A percentile compares a stretch with the other conserved stretches of the same genome.
Conservation (phyloP, 2,113 vertebrate genomes). For the Takifugu flavidus region DNA sequence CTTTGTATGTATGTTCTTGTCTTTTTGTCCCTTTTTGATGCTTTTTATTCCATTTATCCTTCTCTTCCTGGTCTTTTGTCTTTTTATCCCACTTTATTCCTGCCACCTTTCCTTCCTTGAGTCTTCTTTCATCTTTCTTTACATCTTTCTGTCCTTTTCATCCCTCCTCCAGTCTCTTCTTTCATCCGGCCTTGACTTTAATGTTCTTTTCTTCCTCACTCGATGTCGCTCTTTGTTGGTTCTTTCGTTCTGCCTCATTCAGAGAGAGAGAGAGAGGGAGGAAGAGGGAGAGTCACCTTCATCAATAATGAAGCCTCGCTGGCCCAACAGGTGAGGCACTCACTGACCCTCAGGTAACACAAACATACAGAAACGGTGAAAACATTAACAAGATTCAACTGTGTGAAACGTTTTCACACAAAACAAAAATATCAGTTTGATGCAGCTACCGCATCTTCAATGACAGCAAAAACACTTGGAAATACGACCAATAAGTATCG, state of each 20-base stretch:
- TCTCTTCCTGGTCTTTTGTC: neutral
- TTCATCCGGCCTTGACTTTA: neutral
- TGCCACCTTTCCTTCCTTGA: neutral
- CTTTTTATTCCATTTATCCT: neutral
- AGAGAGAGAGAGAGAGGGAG: conserved; percentile 15
- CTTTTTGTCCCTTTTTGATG: neutral
- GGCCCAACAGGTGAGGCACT: neutral
- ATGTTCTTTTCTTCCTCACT: neutral
- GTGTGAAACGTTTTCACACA: neutral
- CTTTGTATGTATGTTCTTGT: neutral
- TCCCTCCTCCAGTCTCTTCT: neutral
- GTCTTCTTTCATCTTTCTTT: neutral
- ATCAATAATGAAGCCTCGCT: conserved; percentile 50
- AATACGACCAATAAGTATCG: no score
- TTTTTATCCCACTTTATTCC: neutral
- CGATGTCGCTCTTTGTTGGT: neutral
- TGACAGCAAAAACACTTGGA: neutral
- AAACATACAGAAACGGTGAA: neutral
- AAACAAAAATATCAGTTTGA: no score
- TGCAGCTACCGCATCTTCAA: neutral
- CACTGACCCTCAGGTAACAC: neutral
- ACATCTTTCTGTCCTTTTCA: neutral
- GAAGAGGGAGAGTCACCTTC: neutral
- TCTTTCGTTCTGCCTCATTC: neutral
- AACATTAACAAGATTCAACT: neutral